Conservation (phyloP, 2,113 vertebrate genomes). For the Strix uralensis region DNA sequence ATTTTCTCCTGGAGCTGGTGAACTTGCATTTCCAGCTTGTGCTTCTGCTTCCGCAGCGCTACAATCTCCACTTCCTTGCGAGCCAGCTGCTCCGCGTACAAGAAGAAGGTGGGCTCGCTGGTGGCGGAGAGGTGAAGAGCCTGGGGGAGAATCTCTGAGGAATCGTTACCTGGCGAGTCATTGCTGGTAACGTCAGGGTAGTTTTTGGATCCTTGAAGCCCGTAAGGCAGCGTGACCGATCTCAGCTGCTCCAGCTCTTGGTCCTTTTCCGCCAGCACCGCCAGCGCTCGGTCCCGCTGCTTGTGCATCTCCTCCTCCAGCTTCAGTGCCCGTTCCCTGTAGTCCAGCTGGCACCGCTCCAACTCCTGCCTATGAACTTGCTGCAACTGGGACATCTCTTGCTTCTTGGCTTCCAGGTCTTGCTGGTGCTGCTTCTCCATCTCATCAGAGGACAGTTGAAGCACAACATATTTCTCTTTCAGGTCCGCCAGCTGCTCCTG, state of each 20-base stretch:
- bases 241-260: conserved; percentile 86
- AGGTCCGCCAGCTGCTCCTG: conserved; percentile 88
- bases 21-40: conserved; percentile 80
- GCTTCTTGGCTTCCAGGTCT: conserved; percentile 75
- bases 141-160: conserved; percentile 71
- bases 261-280: conserved; percentile 90
- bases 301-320: conserved; percentile 93
- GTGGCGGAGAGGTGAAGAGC: conserved; percentile 68
- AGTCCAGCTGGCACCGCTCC: conserved; percentile 75
- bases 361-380: conserved; percentile 83
- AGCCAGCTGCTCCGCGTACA: conserved; percentile 91
- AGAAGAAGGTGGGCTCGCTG: conserved; percentile 84
- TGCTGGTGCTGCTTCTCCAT: conserved; percentile 69
- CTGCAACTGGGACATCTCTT: conserved; percentile 72
- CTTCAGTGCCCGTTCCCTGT: conserved; percentile 78
- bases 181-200: rapidly evolving
- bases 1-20: conserved; percentile 80
- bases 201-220: conserved; percentile 26
- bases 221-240: neutral
- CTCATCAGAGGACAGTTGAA: conserved; percentile 85
- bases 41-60: conserved; percentile 81
- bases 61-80: conserved; percentile 86
- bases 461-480: conserved; percentile 86
- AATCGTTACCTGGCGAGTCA: rapidly evolving
- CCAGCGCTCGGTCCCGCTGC: conserved; percentile 88